Base-by-base conservation (phyloP, 2,888 invertebrate genomes). In the Isotomurus palustris region DNA sequence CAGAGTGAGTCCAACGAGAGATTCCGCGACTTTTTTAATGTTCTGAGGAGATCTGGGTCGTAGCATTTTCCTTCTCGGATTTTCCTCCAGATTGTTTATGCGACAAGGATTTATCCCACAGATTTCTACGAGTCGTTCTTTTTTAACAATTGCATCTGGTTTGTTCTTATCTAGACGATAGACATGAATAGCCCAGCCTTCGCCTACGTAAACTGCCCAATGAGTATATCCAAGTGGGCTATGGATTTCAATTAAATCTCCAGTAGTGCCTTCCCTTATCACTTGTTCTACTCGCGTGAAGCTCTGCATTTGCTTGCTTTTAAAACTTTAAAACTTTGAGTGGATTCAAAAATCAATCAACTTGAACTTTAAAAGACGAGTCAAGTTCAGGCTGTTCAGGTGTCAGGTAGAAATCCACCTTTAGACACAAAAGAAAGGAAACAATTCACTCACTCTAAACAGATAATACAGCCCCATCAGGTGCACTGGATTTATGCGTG, bases 211-310 rank as follows among this genome's bases (percentile, higher is more conserved):
- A 12, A 50, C 50, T 6, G 17, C 50, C 35, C 35, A 50, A n/a
- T 50, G 50, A 5, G 10, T 4, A 22, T 50, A 50, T 35, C 50
- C 50, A 10, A 35, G 10, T 22, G 35, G 4, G 3, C 14, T 3
- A n/a, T n/a, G n/a, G 14, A 50, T 21, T 22, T 50, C 50, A 17
- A 50, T 50, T 3, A 50, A n/a, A 22, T 50, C 50, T 12, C 50
- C 50, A 8, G 35, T 5, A 4, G 3, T n/a, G 22, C 24, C 50
- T 5, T 19, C 24, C 5, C 12, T 21, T 27, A 19, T 19, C 6
- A 48, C 14, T 12, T n/a, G 8, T 29, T 48, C 48, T 8, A 8
- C 44, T 32, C 32, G n/a, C n/a, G n/a, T n/a, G n/a, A n/a, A n/a
- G n/a, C n/a, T n/a, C n/a, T n/a, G n/a, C n/a, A n/a, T n/a, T n/a